phyloP scores from a whole-genome alignment of 2,113 vertebrate genomes.

The Calypte anna region DNA sequence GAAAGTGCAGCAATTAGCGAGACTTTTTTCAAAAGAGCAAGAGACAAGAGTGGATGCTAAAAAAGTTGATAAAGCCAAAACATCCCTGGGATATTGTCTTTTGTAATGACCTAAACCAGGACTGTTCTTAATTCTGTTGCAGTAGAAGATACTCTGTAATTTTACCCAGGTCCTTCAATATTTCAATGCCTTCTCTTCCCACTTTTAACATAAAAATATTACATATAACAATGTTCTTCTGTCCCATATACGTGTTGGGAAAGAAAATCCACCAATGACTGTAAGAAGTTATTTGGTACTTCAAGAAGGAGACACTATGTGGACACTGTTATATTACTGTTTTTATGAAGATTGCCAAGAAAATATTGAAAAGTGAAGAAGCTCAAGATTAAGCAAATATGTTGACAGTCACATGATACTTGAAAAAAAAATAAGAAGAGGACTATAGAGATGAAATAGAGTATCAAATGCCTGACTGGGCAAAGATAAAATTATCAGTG shows the following conservation, averaged over 20 bases:
- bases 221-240: background rate
- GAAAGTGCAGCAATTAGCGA: background rate
- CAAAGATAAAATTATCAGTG: background rate
- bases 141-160: background rate
- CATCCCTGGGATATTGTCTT: background rate
- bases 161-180: background rate
- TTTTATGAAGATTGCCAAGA: background rate
- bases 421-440: background rate
- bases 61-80: background rate
- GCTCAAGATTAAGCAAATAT: background rate
- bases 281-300: background rate
- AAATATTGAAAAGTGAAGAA: background rate
- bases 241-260: background rate
- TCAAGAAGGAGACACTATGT: background rate
- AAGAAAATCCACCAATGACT: background rate
- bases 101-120: background rate
- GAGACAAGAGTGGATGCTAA: background rate
- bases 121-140: background rate
- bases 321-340: background rate
- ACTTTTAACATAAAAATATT: background rate
- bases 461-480: background rate
- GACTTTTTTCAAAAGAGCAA: background rate
- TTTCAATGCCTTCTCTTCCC: background rate
- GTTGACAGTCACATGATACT: background rate
- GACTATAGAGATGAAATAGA: background rate